Base-by-base conservation (phyloP, 2,797 vertebrate genomes). In the Poecile montanus region DNA sequence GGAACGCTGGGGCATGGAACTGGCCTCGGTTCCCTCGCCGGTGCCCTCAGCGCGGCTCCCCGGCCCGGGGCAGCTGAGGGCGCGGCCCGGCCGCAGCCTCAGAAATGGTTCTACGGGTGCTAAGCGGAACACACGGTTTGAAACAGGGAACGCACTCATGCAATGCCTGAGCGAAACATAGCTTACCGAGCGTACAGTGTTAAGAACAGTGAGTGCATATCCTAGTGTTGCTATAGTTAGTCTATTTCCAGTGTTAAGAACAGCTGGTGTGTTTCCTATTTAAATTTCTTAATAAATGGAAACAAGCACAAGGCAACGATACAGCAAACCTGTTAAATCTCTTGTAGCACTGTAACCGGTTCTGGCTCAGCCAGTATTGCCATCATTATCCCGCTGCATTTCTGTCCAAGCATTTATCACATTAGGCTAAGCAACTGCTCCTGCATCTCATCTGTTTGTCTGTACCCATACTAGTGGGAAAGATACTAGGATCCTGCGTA, bases 181-280 rank as follows among this genome's bases (percentile, higher is more conserved):
- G 15, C 16, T 77, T 29, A 14, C 18, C 1, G 9, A 32, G 10
- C 1, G 1, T 8, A 9, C 3, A 2, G 17, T 1, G 32, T 47
- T 40, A 22, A 21, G 16, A 45, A 5, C 27, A n/a, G 36, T 5
- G 36, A 4, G 0, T 12, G 34, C 48, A 7, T 36, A 44, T 87
- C 26, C 54, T 40, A 2, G 11, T 26, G 71, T 22, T 84, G 45
- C 5, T 74, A 15, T 18, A 36, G 50, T 48, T 48, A 18, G n/a
- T 4, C 12, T 73, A n/a, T 70, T 70, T 58, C 21, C 47, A 36
- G 13, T 16, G 45, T 51, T 36, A 44, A 44, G 13, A 54, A 38
- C 15, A 47, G 56, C 17, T 34, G 6, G 42, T 34, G 25, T 47
- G 17, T 75, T 60, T 60, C 27, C 38, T 38, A 2, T 58, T n/a